Conservation (phyloP, 53 echinoderm and acorn worm genomes). For the Patiria pectinifera region DNA sequence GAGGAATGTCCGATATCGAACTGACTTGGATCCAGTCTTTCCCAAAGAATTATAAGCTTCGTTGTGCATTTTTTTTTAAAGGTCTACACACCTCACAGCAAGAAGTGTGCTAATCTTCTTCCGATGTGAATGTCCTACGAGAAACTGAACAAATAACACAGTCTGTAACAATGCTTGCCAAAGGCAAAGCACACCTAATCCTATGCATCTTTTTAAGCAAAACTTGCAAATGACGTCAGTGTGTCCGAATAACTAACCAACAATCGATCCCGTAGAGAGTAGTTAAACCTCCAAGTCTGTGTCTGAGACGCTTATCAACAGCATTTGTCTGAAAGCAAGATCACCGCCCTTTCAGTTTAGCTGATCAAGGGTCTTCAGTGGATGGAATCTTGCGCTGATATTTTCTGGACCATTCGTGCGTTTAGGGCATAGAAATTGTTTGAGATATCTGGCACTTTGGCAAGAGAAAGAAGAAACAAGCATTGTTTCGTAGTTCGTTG, state of each 20-base stretch:
- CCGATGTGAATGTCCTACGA: too few relatives aligned
- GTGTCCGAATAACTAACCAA: slow-evolving; percentile 3
- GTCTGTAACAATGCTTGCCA: not conserved
- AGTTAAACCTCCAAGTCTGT: not conserved
- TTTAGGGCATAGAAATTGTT: not conserved
- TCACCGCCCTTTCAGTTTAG: not conserved
- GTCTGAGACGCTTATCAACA: not conserved
- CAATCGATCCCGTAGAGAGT: not conserved
- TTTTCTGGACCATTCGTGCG: not conserved
- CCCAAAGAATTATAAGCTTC: too few relatives aligned
- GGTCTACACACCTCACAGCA: too few relatives aligned
- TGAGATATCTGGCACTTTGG: not conserved
- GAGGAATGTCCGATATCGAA: too few relatives aligned
- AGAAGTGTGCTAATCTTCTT: too few relatives aligned
- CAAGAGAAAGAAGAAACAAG: not conserved
- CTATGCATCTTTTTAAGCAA: not conserved
- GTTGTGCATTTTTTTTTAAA: too few relatives aligned
- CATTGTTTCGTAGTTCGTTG: too few relatives aligned
- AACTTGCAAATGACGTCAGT: not conserved
- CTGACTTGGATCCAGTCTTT: too few relatives aligned
- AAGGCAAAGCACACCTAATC: not conserved
- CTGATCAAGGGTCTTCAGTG: not conserved
- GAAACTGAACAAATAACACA: not conserved
- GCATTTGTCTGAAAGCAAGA: not conserved
- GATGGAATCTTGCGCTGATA: not conserved